A percentile compares a stretch with the other conserved stretches of the same genome.
Conservation (phyloP, 2,797 vertebrate species). For the Pelodytes ibericus region DNA sequence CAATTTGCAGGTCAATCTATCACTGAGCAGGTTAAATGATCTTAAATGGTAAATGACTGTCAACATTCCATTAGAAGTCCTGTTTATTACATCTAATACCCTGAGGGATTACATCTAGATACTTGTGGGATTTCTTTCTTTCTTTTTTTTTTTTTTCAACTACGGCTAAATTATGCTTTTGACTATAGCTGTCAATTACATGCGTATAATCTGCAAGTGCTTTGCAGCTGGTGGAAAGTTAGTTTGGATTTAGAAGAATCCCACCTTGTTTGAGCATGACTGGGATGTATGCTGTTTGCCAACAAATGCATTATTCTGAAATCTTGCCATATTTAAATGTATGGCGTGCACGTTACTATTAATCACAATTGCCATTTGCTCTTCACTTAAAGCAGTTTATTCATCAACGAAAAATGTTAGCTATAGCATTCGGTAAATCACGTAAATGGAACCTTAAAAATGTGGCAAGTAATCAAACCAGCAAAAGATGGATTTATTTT, state of each 20-base stretch:
- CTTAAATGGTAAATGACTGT: slow-evolving; percentile 18
- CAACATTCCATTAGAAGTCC: slow-evolving; percentile 10
- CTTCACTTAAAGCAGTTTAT: background rate
- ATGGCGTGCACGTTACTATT: background rate
- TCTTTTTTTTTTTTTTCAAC: background rate
- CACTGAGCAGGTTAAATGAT: background rate
- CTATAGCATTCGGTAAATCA: too few species aligned
- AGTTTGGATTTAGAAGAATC: slow-evolving; percentile 17
- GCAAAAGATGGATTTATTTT: too few species aligned
- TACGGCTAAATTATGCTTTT: background rate
- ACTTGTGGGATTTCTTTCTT: slow-evolving; percentile 15
- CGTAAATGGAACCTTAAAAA: too few species aligned
- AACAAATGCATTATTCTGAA: slow-evolving; percentile 2
- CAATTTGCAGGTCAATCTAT: background rate
- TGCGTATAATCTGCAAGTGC: slow-evolving; percentile 25
- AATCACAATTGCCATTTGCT: background rate
- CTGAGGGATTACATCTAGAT: slow-evolving; percentile 16
- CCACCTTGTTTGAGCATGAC: slow-evolving; percentile 14
- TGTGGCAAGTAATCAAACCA: too few species aligned
- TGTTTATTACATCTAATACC: slow-evolving; percentile 15
- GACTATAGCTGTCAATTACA: slow-evolving; percentile 39
- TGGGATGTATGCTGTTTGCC: slow-evolving; percentile 2
- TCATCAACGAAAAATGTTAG: background rate
- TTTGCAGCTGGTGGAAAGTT: slow-evolving; percentile 34
- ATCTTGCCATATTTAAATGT: background rate